Evolutionary conservation across 2,888 invertebrate genomes (phyloP), one percentile per base, ranked within the genome.

Genomic region (Cosmia pyralina): DNA sequence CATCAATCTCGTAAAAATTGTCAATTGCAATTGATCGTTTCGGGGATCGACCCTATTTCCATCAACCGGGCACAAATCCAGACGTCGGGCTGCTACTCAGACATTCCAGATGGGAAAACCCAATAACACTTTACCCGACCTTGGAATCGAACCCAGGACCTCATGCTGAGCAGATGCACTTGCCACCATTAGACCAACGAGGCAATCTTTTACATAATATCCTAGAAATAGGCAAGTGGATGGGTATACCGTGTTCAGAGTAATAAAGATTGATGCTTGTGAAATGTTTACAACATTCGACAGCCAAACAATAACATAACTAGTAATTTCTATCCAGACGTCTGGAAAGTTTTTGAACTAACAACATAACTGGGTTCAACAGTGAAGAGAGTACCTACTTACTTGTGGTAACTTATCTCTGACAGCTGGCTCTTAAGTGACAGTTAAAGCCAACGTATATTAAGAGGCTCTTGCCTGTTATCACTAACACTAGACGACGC

Each of bases 281-380:
- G 46, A 48, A 48, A 53, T 48, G 48, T 41, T 73, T 52, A 34
- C 17, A 60, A 63, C 4, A 63, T 63, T 66, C 44, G 46, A 60
- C 57, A 38, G 41, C n/a, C n/a, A 17, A 53, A 69, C 48, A 69
- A 71, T 74, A 75, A 69, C 53, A 62, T 62, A 65, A 83, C 59
- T 77, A 71, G 66, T 84, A 62, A 81, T 83, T 85, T 89, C 87
- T 88, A 90, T 88, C 88, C 84, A 88, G 84, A 85, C 82, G 93
- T 93, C 93, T 93, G 92, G 89, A 90, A 93, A 93, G 91, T 93
- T 93, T 69, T 38, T 11, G 70, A 87, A 85, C 86, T 88, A 81
- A 79, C 69, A 74, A 76, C 73, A 67, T 85, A 87, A 88, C 86
- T 88, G 85, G 87, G 83, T 88, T 41, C 41, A 69, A 69, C 65